These are phyloP conservation scores for Lasioglossum zephyrum DNA, from an alignment of 2,888 invertebrate genomes.

Conservation along the genomic window DNA sequence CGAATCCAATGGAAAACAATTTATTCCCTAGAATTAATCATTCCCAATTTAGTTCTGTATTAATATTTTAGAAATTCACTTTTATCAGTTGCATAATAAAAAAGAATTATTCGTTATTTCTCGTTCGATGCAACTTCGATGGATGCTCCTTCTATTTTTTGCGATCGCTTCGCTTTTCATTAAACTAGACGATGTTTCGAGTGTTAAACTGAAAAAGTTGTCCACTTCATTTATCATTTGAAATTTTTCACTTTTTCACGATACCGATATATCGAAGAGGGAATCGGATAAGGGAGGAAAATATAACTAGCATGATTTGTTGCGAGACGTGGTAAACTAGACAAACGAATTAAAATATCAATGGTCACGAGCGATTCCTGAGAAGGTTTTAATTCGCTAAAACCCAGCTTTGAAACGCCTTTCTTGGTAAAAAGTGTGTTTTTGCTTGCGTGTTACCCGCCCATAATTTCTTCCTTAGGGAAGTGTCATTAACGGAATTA, in stretches of 20 bases:
- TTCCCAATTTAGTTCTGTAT: not conserved
- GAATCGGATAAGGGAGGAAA: too few species aligned
- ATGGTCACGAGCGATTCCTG: conserved; percentile 12
- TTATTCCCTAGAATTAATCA: not conserved
- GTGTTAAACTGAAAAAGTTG: too few species aligned
- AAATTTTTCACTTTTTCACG: too few species aligned
- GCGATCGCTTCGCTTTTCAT: too few species aligned
- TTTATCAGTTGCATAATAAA: not conserved
- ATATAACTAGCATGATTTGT: not conserved
- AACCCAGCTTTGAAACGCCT: conserved; percentile 32
- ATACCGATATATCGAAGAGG: too few species aligned
- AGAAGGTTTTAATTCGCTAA: conserved; percentile 53
- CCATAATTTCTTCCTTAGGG: conserved; percentile 57
- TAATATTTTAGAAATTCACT: not conserved
- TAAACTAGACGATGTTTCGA: too few species aligned
- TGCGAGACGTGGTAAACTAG: not conserved
- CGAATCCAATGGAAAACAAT: not conserved
- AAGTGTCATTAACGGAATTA: conserved; percentile 67
- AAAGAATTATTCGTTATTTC: not conserved
- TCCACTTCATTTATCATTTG: too few species aligned
- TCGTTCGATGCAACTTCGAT: not conserved
- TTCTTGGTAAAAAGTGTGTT: conserved; percentile 47
- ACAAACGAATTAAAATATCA: conserved; percentile 8
- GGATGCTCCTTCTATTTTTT: not conserved
- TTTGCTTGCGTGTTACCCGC: conserved; percentile 49